Conservation (phyloP, 1,140 invertebrate species). For the Pantala flavescens region DNA sequence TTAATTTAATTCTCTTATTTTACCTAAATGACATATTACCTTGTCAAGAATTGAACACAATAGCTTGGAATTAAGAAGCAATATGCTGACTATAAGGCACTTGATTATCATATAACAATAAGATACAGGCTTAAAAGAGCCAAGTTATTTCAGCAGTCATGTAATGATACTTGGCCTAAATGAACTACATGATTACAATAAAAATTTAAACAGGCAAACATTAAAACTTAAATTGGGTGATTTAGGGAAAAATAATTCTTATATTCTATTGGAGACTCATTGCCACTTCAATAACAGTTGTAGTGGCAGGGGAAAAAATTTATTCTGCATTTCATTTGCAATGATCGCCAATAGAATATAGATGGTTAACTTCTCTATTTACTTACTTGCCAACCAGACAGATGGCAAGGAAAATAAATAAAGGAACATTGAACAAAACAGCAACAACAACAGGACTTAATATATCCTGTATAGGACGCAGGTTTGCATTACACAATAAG, state of each 20-base stretch:
- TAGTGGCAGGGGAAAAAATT: too few species aligned
- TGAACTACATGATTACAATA: not conserved
- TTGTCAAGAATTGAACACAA: not conserved
- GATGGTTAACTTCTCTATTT: too few species aligned
- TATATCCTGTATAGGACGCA: not conserved
- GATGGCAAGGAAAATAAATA: not conserved
- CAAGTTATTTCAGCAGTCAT: too few species aligned
- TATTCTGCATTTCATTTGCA: too few species aligned
- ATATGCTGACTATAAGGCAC: constrained; percentile 4
- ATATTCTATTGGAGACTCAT: too few species aligned
- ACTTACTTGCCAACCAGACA: too few species aligned
- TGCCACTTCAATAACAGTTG: too few species aligned
- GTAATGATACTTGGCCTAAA: not conserved
- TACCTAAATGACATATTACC: not conserved
- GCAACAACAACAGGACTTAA: not conserved
- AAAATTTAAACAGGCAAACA: not conserved
- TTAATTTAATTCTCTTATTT: not conserved
- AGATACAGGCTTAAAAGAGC: not conserved
- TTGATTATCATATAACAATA: not conserved
- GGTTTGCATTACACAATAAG: not conserved
- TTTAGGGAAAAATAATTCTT: too few species aligned
- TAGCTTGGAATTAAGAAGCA: not conserved
- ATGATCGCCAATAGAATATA: too few species aligned
- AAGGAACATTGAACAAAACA: not conserved
- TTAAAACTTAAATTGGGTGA: too few species aligned